Conservation (phyloP, 2,888 invertebrate genomes). For the Yponomeuta evonymella region DNA sequence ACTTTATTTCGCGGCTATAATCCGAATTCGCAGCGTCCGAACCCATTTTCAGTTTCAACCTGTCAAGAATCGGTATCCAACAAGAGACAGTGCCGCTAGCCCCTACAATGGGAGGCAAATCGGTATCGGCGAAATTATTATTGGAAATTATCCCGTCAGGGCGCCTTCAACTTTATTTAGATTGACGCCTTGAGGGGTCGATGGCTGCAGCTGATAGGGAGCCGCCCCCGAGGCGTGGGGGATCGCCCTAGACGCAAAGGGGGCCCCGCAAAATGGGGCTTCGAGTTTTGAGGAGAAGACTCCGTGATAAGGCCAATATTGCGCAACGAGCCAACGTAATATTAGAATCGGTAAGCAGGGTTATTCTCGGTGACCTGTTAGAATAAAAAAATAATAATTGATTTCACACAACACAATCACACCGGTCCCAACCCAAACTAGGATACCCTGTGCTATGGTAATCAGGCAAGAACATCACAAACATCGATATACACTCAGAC, state of each 20-base stretch:
- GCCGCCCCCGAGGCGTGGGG: constrained; percentile 35
- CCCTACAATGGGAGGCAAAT: constrained; percentile 8
- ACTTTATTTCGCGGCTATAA: too few relatives aligned
- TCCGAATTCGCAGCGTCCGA: too few relatives aligned
- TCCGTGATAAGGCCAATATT: constrained; percentile 28
- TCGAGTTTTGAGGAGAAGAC: constrained; percentile 21
- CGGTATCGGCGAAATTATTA: constrained; percentile 12
- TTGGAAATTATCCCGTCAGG: constrained; percentile 12
- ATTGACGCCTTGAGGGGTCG: constrained; percentile 18
- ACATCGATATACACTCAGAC: too few relatives aligned
- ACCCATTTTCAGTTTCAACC: too few relatives aligned
- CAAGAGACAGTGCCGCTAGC: not conserved
- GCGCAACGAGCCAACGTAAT: not conserved
- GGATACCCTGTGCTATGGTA: too few relatives aligned
- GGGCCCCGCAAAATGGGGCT: constrained; percentile 35
- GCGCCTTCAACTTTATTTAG: constrained; percentile 16
- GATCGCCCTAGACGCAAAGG: constrained; percentile 24
- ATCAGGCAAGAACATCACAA: too few relatives aligned
- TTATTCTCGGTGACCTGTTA: too few relatives aligned
- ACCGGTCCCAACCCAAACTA: too few relatives aligned
- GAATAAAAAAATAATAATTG: too few relatives aligned
- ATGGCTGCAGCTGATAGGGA: constrained; percentile 29
- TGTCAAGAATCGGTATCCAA: not conserved
- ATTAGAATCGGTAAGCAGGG: too few relatives aligned
- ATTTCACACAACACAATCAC: too few relatives aligned